Conservation (phyloP, 2,113 vertebrate species). For the Platysteira castanea region DNA sequence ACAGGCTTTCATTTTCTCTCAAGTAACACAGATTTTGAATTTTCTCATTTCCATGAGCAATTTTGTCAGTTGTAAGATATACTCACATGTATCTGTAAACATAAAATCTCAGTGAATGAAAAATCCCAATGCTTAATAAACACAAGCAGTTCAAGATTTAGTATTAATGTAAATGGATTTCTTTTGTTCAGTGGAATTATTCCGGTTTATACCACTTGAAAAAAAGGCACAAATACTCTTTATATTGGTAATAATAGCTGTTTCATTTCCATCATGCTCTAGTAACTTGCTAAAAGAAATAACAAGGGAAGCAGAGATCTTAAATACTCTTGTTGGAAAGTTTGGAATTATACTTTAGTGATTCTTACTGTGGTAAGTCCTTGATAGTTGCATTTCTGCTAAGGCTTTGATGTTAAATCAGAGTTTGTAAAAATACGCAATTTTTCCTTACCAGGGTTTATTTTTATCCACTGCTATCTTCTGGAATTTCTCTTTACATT, state of each 20-base stretch:
- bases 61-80: not conserved
- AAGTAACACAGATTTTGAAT: not conserved
- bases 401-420: not conserved
- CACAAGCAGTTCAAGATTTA: not conserved
- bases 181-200: not conserved
- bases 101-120: not conserved
- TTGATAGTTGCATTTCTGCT: not conserved
- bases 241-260: not conserved
- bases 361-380: not conserved
- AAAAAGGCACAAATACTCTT: not conserved
- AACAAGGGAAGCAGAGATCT: not conserved
- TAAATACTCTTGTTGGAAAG: not conserved
- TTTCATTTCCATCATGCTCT: not conserved
- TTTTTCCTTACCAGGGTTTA: not conserved
- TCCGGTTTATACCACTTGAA: not conserved
- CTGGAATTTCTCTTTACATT: not conserved
- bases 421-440: not conserved
- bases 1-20: not conserved
- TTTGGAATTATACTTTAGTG: not conserved
- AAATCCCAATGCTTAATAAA: not conserved
- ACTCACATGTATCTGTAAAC: not conserved
- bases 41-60: not conserved
- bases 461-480: not conserved
- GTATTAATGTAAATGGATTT: not conserved
- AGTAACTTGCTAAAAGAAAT: not conserved